A percentile compares a stretch with the other conserved stretches of the same genome.
These are phyloP conservation scores for Alligator sinensis DNA, from an alignment of 2,113 vertebrate species.

Conservation along the genomic window DNA sequence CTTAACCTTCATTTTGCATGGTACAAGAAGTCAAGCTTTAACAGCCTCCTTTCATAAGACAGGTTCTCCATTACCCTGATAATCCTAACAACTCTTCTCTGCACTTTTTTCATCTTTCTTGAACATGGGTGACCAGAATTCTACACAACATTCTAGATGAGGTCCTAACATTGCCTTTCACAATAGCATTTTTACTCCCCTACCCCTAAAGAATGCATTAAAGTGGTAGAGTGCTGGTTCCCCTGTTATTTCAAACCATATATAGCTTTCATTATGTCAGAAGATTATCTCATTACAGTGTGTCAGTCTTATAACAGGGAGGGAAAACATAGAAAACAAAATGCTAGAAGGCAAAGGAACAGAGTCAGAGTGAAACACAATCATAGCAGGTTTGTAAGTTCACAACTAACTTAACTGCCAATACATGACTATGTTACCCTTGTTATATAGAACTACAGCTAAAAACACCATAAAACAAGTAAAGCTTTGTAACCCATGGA, in stretches of 20 bases:
- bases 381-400: neutral
- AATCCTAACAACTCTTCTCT: neutral
- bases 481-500: constrained; percentile 23
- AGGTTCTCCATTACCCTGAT: neutral
- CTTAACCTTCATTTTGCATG: neutral
- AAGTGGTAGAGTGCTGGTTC: neutral
- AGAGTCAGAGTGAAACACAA: neutral
- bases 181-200: fast-evolving
- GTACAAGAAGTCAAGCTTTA: neutral
- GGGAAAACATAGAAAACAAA: neutral
- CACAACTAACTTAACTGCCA: neutral
- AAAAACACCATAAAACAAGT: constrained; percentile 24
- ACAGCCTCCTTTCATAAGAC: neutral
- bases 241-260: neutral
- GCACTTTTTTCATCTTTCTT: neutral
- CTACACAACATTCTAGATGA: neutral
- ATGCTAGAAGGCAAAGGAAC: neutral
- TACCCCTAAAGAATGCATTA: constrained; percentile 11
- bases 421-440: neutral
- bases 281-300: neutral
- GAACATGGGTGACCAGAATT: neutral
- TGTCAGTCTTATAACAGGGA: neutral
- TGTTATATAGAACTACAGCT: neutral
- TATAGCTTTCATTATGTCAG: neutral
- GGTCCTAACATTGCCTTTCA: neutral